Evolutionary conservation across 2,888 invertebrate genomes (phyloP).

Genomic region (Cybosia mesomella): DNA sequence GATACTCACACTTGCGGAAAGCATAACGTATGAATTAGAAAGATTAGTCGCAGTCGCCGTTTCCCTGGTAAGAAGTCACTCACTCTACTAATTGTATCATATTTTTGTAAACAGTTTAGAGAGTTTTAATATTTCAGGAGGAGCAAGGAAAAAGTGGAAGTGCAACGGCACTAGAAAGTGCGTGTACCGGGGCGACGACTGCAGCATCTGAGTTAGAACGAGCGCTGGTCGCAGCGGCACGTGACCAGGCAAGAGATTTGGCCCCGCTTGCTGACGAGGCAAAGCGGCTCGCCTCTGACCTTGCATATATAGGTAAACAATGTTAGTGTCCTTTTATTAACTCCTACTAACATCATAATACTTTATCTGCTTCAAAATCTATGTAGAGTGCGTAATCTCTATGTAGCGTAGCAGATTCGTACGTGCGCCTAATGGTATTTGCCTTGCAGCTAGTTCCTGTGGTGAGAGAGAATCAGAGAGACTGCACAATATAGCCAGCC

Average conservation of each 20-base stretch:
- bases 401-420: slow-evolving; percentile 6
- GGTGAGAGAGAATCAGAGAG: slow-evolving; percentile 92
- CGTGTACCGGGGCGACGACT: slow-evolving; percentile 90
- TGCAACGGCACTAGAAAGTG: slow-evolving; percentile 84
- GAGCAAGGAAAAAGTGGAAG: slow-evolving; percentile 75
- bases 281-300: slow-evolving; percentile 79
- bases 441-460: slow-evolving; percentile 84
- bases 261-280: slow-evolving; percentile 81
- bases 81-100: slow-evolving; percentile 10
- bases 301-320: slow-evolving; percentile 83
- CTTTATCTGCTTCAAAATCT: slow-evolving; percentile 12
- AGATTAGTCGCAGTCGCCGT: slow-evolving; percentile 95
- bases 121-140: slow-evolving; percentile 62
- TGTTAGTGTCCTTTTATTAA: slow-evolving; percentile 28
- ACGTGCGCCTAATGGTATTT: slow-evolving; percentile 12
- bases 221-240: slow-evolving; percentile 90
- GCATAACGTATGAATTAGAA: slow-evolving; percentile 96
- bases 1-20: slow-evolving; percentile 95
- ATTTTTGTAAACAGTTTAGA: slow-evolving; percentile 25
- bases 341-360: slow-evolving; percentile 9
- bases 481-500: slow-evolving; percentile 97
- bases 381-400: slow-evolving; percentile 13
- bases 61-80: slow-evolving; percentile 89
- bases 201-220: slow-evolving; percentile 95
- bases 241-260: slow-evolving; percentile 81